Base-by-base conservation (phyloP, 2,797 vertebrate species). In the Macropodus opercularis region DNA sequence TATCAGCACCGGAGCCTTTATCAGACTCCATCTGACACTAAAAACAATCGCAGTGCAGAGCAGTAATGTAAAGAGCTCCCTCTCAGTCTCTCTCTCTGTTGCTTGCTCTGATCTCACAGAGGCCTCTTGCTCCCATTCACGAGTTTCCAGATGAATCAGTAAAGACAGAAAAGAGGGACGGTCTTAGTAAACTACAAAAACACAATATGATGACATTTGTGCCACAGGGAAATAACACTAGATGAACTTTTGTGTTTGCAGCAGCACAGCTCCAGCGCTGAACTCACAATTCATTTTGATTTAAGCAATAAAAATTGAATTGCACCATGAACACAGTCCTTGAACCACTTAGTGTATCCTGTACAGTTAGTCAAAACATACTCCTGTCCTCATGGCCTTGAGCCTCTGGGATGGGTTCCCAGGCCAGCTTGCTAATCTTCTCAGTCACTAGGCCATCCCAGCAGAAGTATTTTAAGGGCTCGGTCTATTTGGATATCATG, bases 391-490 rank as follows among this genome's bases (percentile, higher is more conserved):
- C 51, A 41, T 59, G 62, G 56, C 49, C 42, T 48, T 11, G 9
- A 34, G 58, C 49, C 53, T 53, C 1, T 27, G 46, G 72, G 69
- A 80, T 34, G 39, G 51, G 47, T 67, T 84, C 69, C 73, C 58
- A 54, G 74, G 72, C 43, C 68, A 43, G 41, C 72, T 57, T 43
- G 27, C 69, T 86, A 87, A 88, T 87, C 82, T 79, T 54, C 69
- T 84, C 79, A 69, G 78, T 79, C 72, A 76, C 53, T 66, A 69
- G 76, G 63, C 48, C 80, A 66, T 75, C 77, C 52, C 73, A 80
- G 75, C 70, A 78, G 24, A 78, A 85, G 83, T 88, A 84, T 86
- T 86, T 87, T 81, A 80, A 81, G 77, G 80, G 51, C 77, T 73
- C 18, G 10, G 51, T 79, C 82, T 84, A 64, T 81, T 78, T 77